These are phyloP conservation scores for Zeugodacus cucurbitae DNA, from an alignment of 1,140 invertebrate species.

Conservation along the genomic window DNA sequence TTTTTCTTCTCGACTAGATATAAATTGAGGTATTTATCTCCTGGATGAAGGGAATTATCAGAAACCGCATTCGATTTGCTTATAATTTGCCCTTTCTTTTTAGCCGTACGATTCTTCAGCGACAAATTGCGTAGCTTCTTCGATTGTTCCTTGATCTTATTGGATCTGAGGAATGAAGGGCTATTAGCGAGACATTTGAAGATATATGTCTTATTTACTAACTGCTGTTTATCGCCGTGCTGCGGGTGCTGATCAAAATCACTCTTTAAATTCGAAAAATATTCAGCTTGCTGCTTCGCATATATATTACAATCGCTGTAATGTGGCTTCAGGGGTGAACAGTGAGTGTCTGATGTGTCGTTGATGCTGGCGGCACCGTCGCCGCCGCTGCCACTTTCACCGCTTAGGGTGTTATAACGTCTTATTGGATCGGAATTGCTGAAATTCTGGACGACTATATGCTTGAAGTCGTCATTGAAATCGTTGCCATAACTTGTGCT, in stretches of 20 bases:
- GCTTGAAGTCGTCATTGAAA: conserved; percentile 39
- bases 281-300: conserved; percentile 45
- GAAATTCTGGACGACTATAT: conserved; percentile 46
- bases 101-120: conserved; percentile 58
- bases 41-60: conserved; percentile 63
- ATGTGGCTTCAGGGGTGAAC: conserved; percentile 47
- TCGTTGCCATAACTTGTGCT: conserved; percentile 9
- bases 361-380: conserved; percentile 15
- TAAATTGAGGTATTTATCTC: conserved; percentile 64
- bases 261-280: conserved; percentile 59
- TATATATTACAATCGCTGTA: conserved; percentile 53
- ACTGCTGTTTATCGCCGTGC: conserved; percentile 57
- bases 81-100: conserved; percentile 61
- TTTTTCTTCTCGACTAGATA: conserved; percentile 63
- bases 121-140: conserved; percentile 63
- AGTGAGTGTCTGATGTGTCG: neutral
- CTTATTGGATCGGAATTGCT: conserved; percentile 55
- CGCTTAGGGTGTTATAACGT: conserved; percentile 55
- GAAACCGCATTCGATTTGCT: conserved; percentile 64
- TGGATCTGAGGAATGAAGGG: conserved; percentile 63
- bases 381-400: neutral
- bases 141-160: conserved; percentile 66
- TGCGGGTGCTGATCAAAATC: conserved; percentile 51
- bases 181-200: conserved; percentile 65
- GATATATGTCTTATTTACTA: conserved; percentile 64